Conservation (phyloP, 2,113 vertebrate genomes). For the Podarcis raffonei region DNA sequence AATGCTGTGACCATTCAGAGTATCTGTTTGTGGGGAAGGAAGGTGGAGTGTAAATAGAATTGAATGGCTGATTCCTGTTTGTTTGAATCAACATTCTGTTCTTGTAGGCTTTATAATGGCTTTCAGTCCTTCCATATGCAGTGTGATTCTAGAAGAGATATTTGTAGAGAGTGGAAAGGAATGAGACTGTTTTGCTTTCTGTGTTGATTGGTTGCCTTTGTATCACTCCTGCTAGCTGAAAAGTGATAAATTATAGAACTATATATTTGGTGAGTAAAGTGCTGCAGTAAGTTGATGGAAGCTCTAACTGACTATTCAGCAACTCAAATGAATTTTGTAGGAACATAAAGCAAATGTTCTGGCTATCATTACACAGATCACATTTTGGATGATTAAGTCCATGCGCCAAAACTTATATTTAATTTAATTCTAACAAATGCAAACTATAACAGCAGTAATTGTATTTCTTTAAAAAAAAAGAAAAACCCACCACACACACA, state of each 20-base stretch:
- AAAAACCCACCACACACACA: no score
- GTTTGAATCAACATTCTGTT: not conserved
- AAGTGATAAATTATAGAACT: not conserved
- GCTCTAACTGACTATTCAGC: conserved; percentile 5
- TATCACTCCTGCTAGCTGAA: not conserved
- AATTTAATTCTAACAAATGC: not conserved
- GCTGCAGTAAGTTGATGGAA: not conserved
- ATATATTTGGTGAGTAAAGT: not conserved
- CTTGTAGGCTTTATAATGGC: not conserved
- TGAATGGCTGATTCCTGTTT: not conserved
- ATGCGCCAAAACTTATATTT: not conserved
- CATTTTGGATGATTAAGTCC: not conserved
- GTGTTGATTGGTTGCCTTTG: not conserved
- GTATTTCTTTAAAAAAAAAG: not conserved
- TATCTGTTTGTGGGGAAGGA: not conserved
- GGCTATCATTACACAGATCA: not conserved
- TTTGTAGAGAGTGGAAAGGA: not conserved
- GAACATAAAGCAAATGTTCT: not conserved
- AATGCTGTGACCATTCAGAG: not conserved
- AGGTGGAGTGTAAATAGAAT: not conserved
- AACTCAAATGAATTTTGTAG: not conserved
- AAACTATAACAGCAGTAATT: not conserved
- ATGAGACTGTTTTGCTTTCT: not conserved
- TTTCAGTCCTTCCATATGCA: not conserved
- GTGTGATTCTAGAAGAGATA: not conserved